Conservation (phyloP, 2,797 vertebrate species). For the Sternarchorhynchus goeldii region DNA sequence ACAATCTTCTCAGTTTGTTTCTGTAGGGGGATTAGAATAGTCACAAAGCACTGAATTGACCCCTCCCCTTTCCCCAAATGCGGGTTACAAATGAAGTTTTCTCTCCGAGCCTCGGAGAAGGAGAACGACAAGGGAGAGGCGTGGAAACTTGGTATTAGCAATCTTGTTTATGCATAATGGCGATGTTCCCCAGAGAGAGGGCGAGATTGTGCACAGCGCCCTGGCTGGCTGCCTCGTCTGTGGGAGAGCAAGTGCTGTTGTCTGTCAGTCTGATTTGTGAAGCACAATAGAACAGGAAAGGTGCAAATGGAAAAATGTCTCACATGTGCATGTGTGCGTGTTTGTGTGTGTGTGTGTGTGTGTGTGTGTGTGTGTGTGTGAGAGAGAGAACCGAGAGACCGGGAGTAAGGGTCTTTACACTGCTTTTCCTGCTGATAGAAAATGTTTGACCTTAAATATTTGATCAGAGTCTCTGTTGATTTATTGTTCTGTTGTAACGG, state of each 20-base stretch:
- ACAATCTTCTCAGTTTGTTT: conserved; percentile 12
- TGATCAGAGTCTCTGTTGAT: neutral
- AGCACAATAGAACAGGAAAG: conserved; percentile 59
- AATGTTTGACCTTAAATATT: conserved; percentile 11
- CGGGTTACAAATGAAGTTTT: conserved; percentile 53
- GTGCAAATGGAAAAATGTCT: conserved; percentile 80
- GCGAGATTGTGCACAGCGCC: conserved; percentile 9
- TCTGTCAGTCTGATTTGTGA: conserved; percentile 52
- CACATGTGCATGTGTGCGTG: conserved; percentile 59
- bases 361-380: conserved; percentile 44
- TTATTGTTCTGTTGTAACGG: neutral
- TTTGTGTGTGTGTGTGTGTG: conserved; percentile 67
- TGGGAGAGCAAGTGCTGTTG: conserved; percentile 50
- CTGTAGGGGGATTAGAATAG: conserved; percentile 36
- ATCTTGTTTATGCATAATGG: conserved; percentile 57
- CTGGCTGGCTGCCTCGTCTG: conserved; percentile 35
- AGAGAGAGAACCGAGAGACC: conserved; percentile 24
- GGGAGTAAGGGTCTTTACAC: neutral
- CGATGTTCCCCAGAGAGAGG: conserved; percentile 40
- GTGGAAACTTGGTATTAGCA: conserved; percentile 34
- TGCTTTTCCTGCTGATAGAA: neutral
- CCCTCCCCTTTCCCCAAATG: neutral
- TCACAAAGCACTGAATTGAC: conserved; percentile 24
- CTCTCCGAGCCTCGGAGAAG: conserved; percentile 23
- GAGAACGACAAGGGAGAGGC: conserved; percentile 32